phyloP scores from a whole-genome alignment of 2,888 invertebrate genomes.

The Philopedon plagiatum region DNA sequence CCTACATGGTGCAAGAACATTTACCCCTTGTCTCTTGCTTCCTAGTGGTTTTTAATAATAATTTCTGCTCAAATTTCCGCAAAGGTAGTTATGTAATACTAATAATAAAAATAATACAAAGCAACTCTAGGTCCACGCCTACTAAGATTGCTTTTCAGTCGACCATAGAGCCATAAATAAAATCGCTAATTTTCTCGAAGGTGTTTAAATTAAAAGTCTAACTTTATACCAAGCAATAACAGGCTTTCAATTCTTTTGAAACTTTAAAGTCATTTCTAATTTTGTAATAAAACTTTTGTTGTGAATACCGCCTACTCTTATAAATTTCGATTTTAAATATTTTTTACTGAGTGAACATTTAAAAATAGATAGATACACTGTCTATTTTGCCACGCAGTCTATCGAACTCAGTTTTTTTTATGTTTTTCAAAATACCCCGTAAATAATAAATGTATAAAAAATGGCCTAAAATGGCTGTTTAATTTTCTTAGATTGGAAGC shows the following conservation, averaged over 20 bases:
- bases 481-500: too few relatives aligned
- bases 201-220: slow-evolving; percentile 30
- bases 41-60: not conserved
- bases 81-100: slow-evolving; percentile 15
- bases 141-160: slow-evolving; percentile 16
- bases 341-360: too few relatives aligned
- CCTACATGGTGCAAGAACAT: too few relatives aligned
- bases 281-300: not conserved
- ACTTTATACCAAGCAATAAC: slow-evolving; percentile 17
- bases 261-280: slow-evolving; percentile 1
- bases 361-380: too few relatives aligned
- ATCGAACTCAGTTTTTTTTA: too few relatives aligned
- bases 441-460: too few relatives aligned
- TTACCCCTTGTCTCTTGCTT: too few relatives aligned
- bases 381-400: too few relatives aligned
- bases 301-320: not conserved
- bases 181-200: slow-evolving; percentile 30
- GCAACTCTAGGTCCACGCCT: slow-evolving; percentile 24
- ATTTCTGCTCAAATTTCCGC: slow-evolving; percentile 13
- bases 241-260: slow-evolving; percentile 14
- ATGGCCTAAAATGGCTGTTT: too few relatives aligned
- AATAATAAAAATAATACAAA: slow-evolving; percentile 10
- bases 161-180: slow-evolving; percentile 37
- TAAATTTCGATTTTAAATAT: too few relatives aligned
- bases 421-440: too few relatives aligned